Base-by-base conservation (phyloP, 2,797 vertebrate species). In the Clangula hyemalis region DNA sequence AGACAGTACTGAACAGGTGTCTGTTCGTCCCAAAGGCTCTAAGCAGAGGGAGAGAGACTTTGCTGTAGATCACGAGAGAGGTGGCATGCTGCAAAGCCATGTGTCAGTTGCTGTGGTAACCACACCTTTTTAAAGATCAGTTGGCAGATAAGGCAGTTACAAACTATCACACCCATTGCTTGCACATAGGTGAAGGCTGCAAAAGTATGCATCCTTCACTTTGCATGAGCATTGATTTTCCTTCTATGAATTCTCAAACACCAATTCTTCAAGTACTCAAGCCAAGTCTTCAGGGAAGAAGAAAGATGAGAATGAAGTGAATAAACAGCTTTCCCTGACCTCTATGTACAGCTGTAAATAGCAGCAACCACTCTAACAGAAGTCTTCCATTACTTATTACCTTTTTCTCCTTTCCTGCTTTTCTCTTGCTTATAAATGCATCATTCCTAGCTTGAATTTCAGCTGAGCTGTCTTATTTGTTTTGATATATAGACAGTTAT, bases 81-180 rank as follows among this genome's bases (percentile, higher is more conserved):
- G 22, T 39, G 68, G 38, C 49, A 39, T 12, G 8, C 14, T 77
- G 34, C 73, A 94, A 90, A 88, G 53, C 69, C 57, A 61, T 14
- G 41, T 21, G 56, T 79, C 64, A 58, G 74, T 89, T 96, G 77
- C 86, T 94, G 85, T 90, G 66, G 81, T 79, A 96, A 95, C 91
- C 60, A 81, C 75, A 89, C 38, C 62, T 85, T 91, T 85, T 72
- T 60, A 80, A 87, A 95, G 79, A 72, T 34, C 58, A 38, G 6
- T 56, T 92, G 85, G 57, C 68, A 94, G 47, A 87, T 92, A 61
- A 91, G 79, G 78, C 51, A 86, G 49, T 88, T 88, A 78, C 22
- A 90, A 10, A 24, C 36, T 61, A 75, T 74, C 80, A 66, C 62
- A 80, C 68, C 51, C 84, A 39, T 79, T 43, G 64, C 36, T 66